Evolutionary conservation across 2,113 vertebrate species (phyloP), one percentile per base, ranked within the genome.

Genomic region (Syngnathus typhle): DNA sequence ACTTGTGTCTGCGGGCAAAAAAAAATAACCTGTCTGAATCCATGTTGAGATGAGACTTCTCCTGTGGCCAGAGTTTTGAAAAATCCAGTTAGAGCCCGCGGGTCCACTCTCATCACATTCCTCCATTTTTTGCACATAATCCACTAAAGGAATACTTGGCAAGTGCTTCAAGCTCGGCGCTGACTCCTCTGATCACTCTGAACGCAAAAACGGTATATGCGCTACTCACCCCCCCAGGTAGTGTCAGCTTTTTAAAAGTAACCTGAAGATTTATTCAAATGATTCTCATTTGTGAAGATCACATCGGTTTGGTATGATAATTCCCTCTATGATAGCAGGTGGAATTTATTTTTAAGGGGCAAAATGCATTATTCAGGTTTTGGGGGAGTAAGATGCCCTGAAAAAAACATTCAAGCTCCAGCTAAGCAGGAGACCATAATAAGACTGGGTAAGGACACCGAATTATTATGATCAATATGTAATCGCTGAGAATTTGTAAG

Each of bases 401-500:
- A 59, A 67, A 32, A 18, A 75, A 46, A 39, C 2, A 1, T 52
- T 36, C 67, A 13, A 60, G 12, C n/a, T 11, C 60, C 11, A 61
- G 59, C 37, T n/a, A 43, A 71, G 55, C 4, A 41, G 43, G 44
- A 38, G 71, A 12, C 4, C 47, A 73, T 39, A 39, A 55, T 7
- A 15, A 16, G 6, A 60, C 55, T 36, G 13, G 13, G 27, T 0
- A 6, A 16, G 5, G 13, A 4, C 13, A 58, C 27, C 65, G 41
- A 73, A 82, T 78, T 83, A 83, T 84, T 73, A 72, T 77, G 69
- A 80, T 58, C 77, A 78, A 87, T 76, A 47, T 15, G 41, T 47
- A 79, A 79, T 66, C 74, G 64, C 66, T 64, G 46, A 63, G 60
- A 67, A 61, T 36, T 32, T 59, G 46, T 81, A 44, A n/a, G 27